Conservation (phyloP, 1,140 invertebrate genomes). For the Littorina saxatilis region DNA sequence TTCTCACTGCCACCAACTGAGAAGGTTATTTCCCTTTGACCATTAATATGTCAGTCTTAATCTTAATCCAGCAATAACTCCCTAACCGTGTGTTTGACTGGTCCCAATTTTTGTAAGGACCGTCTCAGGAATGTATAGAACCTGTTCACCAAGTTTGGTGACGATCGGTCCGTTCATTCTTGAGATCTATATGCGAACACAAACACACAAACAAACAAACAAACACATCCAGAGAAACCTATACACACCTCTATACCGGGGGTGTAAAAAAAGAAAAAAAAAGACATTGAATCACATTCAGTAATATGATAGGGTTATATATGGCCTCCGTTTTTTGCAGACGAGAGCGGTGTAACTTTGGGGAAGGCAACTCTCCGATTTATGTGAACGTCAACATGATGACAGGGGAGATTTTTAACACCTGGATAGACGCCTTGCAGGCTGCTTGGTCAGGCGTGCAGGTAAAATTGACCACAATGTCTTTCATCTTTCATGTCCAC, state of each 20-base stretch:
- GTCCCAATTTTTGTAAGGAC: no score
- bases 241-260: no score
- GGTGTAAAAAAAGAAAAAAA: no score
- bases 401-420: conserved; percentile 80
- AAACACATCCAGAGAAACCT: not conserved
- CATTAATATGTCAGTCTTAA: no score
- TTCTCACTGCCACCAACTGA: no score
- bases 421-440: conserved; percentile 84
- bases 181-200: not conserved
- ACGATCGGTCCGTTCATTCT: no score
- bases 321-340: conserved; percentile 63
- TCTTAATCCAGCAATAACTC: no score
- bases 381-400: conserved; percentile 86
- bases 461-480: conserved; percentile 65
- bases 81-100: no score
- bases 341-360: conserved; percentile 79
- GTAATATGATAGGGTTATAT: not conserved
- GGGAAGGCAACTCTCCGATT: conserved; percentile 81
- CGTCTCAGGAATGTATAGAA: no score
- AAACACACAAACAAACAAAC: not conserved
- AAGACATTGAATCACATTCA: not conserved
- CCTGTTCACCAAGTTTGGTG: no score
- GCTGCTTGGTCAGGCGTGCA: conserved; percentile 82
- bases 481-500: no score
- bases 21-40: no score